Percentiles rank a stretch among this genome's conserved stretches.
These are phyloP conservation scores for Mormyrus proboscirostris DNA, from an alignment of 2,797 vertebrate genomes.

Conservation along the genomic window DNA sequence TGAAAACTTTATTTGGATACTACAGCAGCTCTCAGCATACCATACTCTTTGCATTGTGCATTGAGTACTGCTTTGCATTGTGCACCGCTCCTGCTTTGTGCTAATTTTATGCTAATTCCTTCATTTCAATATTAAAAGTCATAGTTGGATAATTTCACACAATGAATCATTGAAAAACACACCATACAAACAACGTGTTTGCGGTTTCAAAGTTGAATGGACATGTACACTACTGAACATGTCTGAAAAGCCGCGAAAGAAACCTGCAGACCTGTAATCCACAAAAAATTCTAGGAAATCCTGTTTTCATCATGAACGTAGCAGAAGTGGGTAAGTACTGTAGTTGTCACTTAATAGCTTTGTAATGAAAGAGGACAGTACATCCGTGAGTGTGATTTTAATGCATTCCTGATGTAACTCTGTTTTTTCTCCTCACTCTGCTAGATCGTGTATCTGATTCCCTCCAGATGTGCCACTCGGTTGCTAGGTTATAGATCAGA, in stretches of 20 bases:
- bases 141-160: not conserved
- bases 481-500: not conserved
- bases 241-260: not conserved
- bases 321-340: not conserved
- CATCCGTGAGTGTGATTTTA: conserved; percentile 1
- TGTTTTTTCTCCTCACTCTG: not conserved
- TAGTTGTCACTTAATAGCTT: not conserved
- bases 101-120: not conserved
- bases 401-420: not conserved
- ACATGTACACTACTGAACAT: not conserved
- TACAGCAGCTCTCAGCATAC: not conserved
- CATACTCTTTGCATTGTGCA: not conserved
- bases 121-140: not conserved
- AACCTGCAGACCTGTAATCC: not conserved
- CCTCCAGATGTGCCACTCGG: not conserved
- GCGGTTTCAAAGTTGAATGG: not conserved
- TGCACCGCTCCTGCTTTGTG: not conserved
- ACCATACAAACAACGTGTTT: not conserved
- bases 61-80: not conserved
- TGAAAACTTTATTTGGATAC: not conserved
- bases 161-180: not conserved
- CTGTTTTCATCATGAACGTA: not conserved
- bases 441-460: not conserved
- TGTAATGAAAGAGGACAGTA: not conserved
- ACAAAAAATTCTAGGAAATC: not conserved